A percentile compares a stretch with the other conserved stretches of the same genome.
phyloP scores from a whole-genome alignment of 2,888 invertebrate genomes.

The Tipula lateralis region DNA sequence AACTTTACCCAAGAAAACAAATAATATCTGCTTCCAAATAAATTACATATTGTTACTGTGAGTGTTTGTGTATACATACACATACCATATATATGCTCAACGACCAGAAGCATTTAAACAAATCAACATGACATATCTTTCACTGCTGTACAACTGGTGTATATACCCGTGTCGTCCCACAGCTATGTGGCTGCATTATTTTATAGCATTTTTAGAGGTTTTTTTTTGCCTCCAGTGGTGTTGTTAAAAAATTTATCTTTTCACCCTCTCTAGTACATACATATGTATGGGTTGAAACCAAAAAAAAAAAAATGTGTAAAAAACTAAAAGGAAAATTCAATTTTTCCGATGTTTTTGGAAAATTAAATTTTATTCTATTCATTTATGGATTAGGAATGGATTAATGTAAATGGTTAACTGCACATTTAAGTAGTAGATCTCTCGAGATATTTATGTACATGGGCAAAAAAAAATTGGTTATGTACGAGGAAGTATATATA shows the following conservation, averaged over 20 bases:
- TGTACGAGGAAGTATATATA: neutral
- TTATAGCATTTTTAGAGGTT: slow-evolving; percentile 12
- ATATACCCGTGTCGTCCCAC: neutral
- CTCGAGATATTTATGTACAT: neutral
- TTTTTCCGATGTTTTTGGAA: neutral
- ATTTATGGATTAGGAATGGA: slow-evolving; percentile 24
- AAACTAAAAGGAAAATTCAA: neutral
- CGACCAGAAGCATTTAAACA: neutral
- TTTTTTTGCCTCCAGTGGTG: neutral
- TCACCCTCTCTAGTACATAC: neutral
- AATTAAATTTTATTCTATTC: slow-evolving; percentile 7
- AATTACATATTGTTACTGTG: neutral
- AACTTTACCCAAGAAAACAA: neutral
- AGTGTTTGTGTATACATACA: neutral
- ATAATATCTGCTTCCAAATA: neutral
- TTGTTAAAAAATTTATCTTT: neutral
- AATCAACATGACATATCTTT: slow-evolving; percentile 1
- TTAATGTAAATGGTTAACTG: slow-evolving; percentile 24
- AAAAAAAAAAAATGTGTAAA: neutral
- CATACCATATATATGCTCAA: neutral
- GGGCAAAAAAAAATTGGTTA: neutral
- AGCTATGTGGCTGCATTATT: slow-evolving; percentile 9
- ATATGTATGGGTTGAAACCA: too few relatives aligned
- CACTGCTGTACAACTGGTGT: neutral
- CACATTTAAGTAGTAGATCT: slow-evolving; percentile 9